Evolutionary conservation across 2,888 invertebrate genomes (phyloP), one percentile per base, ranked within the genome.

Genomic region (Leptopterna dolabrata): DNA sequence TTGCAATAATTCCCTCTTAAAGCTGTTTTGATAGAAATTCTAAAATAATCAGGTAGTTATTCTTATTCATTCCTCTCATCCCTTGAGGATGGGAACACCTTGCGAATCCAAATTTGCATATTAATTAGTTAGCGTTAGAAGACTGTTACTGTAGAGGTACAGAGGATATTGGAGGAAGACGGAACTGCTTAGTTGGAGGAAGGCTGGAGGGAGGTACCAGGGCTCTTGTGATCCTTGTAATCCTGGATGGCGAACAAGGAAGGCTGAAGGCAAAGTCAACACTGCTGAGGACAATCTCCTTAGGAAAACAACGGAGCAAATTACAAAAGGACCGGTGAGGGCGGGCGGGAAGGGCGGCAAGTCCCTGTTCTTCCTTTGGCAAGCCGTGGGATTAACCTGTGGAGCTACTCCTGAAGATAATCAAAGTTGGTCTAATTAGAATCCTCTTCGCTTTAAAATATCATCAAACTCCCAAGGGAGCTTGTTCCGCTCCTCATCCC

Each of bases 251-350:
- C 27, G 81, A 43, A 78, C 73, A 73, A 41, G 81, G 29, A 30
- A 16, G 36, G 45, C 29, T 81, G 45, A 73, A 76, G 76, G 73
- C 85, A 73, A 73, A 85, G 85, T 85, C 85, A 85, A 85, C 85
- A 85, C 76, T 45, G 19, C 45, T 27, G 55, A 47, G 85, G 85
- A 85, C 85, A 85, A 85, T 85, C 85, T 85, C 73, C 85, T 85
- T 85, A 85, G 85, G 85, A 85, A 85, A 85, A 85, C 85, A 85
- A 85, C 85, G 71, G 83, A 24, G 71, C 85, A 85, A 85, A 85
- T 85, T 85, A 85, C 85, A 85, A 85, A 85, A 85, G 76, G 82
- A 30, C 43, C 19, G 1, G 19, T 63, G 30, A 3, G n/a, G 78
- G 19, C 16, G 27, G 76, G 45, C 16, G 45, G 45, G 36, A 3